Percentiles rank a stretch among this genome's conserved stretches.
Evolutionary conservation across 2,113 vertebrate genomes (phyloP).

Genomic region (Gila orcuttii): DNA sequence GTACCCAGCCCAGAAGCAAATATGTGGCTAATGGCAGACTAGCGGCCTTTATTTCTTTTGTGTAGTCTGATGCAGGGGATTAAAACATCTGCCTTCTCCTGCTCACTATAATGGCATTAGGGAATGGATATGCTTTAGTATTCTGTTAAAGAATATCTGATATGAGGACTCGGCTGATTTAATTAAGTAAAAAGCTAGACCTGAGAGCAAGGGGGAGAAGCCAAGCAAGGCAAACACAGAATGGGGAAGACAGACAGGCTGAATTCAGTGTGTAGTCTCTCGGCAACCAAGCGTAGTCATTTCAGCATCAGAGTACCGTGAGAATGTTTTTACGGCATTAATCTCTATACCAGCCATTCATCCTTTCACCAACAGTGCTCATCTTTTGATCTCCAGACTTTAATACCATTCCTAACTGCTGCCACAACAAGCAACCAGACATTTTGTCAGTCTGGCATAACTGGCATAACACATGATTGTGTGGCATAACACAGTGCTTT

Average conservation of each 20-base stretch:
- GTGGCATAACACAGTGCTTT: background rate
- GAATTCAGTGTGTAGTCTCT: constrained; percentile 33
- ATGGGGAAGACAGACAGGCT: constrained; percentile 4
- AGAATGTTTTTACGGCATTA: constrained; percentile 46
- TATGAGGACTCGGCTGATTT: constrained; percentile 72
- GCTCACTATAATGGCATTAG: constrained; percentile 75
- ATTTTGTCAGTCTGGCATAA: background rate
- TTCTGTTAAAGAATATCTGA: constrained; percentile 78
- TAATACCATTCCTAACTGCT: background rate
- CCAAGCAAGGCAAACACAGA: constrained; percentile 12
- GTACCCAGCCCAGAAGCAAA: constrained; percentile 46
- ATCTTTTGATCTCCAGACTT: background rate
- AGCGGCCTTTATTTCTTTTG: constrained; percentile 64
- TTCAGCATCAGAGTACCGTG: constrained; percentile 32
- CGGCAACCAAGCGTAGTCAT: constrained; percentile 19
- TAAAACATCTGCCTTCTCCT: constrained; percentile 74
- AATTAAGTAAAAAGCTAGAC: constrained; percentile 76
- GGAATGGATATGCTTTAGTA: constrained; percentile 76
- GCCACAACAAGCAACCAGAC: background rate
- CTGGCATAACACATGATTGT: background rate
- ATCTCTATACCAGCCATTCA: constrained; percentile 34
- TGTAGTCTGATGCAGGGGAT: constrained; percentile 71
- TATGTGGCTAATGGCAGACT: constrained; percentile 71
- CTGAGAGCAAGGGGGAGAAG: constrained; percentile 56
- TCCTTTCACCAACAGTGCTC: background rate